These are phyloP conservation scores for Drosophila cardini DNA, from an alignment of 1,140 invertebrate genomes.

Conservation along the genomic window DNA sequence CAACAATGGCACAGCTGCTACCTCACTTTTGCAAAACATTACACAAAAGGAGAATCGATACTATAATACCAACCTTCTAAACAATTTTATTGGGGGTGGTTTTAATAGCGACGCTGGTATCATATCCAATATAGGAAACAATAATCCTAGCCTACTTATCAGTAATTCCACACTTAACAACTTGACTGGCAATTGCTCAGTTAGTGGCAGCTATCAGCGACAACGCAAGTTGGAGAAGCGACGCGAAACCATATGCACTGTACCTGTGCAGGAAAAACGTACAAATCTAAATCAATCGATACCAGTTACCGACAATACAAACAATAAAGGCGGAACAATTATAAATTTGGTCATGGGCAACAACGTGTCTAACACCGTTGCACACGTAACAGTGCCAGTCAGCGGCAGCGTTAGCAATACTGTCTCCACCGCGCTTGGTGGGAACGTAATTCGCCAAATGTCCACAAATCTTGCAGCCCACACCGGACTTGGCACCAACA, in stretches of 20 bases:
- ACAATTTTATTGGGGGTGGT: constrained; percentile 5
- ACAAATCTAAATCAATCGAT: constrained; percentile 72
- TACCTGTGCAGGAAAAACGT: constrained; percentile 85
- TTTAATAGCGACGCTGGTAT: constrained; percentile 46
- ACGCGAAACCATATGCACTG: constrained; percentile 85
- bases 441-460: constrained; percentile 59
- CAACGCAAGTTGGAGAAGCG: constrained; percentile 86
- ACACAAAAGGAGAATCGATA: constrained; percentile 86
- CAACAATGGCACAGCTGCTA: constrained; percentile 82
- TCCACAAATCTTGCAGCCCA: constrained; percentile 47
- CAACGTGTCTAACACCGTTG: constrained; percentile 32
- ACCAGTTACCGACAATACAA: constrained; percentile 27
- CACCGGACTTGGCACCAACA: constrained; percentile 27
- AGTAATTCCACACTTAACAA: constrained; percentile 11
- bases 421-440: constrained; percentile 7
- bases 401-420: constrained; percentile 13
- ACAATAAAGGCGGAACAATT: neutral
- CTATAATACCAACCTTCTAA: constrained; percentile 73
- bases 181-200: constrained; percentile 8
- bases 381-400: constrained; percentile 45
- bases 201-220: constrained; percentile 44
- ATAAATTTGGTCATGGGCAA: constrained; percentile 23
- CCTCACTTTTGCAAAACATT: constrained; percentile 68
- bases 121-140: constrained; percentile 29
- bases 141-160: constrained; percentile 3